These are phyloP conservation scores for Hydroisotoma schaefferi DNA, from an alignment of 2,888 invertebrate species.

Conservation along the genomic window DNA sequence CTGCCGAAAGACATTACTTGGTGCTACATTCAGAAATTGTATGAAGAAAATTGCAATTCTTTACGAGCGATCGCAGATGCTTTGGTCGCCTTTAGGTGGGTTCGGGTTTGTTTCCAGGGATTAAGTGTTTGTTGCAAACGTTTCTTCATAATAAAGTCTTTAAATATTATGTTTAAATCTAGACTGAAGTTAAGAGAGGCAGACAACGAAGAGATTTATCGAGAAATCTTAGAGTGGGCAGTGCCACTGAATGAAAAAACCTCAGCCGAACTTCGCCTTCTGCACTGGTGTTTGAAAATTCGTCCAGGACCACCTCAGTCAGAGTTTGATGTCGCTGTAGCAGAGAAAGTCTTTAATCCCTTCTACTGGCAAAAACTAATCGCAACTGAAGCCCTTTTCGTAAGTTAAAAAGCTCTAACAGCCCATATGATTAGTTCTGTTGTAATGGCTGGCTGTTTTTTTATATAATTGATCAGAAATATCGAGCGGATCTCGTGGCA, in stretches of 20 bases:
- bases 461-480: background rate
- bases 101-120: too few relatives aligned
- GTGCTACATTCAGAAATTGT: background rate
- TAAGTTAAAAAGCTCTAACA: constrained; percentile 1
- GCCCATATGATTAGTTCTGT: background rate
- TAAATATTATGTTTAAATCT: background rate
- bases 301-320: constrained; percentile 13
- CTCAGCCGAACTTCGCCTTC: constrained; percentile 16
- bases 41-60: background rate
- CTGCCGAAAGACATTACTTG: background rate
- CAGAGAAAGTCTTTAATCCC: background rate
- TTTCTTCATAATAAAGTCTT: too few relatives aligned
- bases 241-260: constrained; percentile 17
- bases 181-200: background rate
- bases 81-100: background rate
- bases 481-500: constrained; percentile 16
- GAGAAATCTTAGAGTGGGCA: constrained; percentile 27
- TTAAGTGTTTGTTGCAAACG: too few relatives aligned
- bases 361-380: background rate
- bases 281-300: constrained; percentile 23
- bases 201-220: background rate
- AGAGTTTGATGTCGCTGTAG: constrained; percentile 9
- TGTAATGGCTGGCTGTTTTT: background rate
- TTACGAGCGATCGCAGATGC: constrained; percentile 2
- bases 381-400: background rate